phyloP scores from a whole-genome alignment of 2,888 invertebrate genomes.

The Scaeva pyrastri region DNA sequence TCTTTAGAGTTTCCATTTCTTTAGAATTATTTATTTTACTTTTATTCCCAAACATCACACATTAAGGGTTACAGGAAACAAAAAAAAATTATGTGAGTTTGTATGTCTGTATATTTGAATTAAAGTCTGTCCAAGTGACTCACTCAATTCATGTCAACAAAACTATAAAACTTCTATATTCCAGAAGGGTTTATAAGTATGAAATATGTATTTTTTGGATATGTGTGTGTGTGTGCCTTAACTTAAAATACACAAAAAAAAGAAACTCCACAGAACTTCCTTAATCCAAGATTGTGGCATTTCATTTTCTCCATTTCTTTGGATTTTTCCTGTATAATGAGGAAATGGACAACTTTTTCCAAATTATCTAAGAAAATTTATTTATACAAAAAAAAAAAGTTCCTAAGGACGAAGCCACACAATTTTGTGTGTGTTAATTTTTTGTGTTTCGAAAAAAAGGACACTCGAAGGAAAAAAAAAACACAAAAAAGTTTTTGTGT shows the following conservation, averaged over 20 bases:
- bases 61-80: not conserved
- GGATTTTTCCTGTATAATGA: not conserved
- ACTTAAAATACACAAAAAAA: not conserved
- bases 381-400: not conserved
- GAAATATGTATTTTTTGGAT: too few species aligned
- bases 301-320: not conserved
- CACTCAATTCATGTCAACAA: constrained; percentile 30
- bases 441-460: not conserved
- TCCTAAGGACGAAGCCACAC: not conserved
- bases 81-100: not conserved
- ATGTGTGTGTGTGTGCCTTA: too few species aligned
- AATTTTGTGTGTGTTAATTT: constrained; percentile 10
- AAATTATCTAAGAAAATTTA: not conserved
- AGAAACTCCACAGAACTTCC: not conserved
- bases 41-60: not conserved
- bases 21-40: constrained; percentile 10
- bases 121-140: not conserved
- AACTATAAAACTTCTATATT: constrained; percentile 30
- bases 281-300: not conserved
- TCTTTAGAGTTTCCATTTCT: not conserved
- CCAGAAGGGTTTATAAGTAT: not conserved
- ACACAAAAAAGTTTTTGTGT: not conserved
- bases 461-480: not conserved
- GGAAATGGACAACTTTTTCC: constrained; percentile 13
- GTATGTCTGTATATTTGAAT: too few species aligned